Evolutionary conservation across 2,113 vertebrate species (phyloP).

Genomic region (Ailurus styani): DNA sequence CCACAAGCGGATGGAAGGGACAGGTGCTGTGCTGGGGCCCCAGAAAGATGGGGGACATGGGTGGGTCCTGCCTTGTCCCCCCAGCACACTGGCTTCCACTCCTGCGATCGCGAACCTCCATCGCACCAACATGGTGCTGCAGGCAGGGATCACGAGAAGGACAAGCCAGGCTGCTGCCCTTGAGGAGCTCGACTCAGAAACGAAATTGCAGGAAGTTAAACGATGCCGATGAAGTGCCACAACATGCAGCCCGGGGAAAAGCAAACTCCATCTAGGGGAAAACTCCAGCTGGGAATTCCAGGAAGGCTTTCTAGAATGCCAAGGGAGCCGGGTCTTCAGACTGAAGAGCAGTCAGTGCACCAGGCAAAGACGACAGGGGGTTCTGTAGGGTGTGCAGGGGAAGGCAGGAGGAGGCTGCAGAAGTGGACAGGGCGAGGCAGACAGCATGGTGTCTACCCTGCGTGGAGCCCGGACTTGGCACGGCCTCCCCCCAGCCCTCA

Average conservation of each 20-base stretch:
- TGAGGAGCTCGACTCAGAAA: background rate
- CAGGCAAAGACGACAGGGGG: background rate
- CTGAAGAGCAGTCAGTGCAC: background rate
- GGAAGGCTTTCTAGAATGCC: background rate
- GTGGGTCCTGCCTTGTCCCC: fast-evolving
- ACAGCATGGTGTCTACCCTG: background rate
- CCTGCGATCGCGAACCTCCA: background rate
- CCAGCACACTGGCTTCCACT: background rate
- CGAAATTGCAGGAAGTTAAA: background rate
- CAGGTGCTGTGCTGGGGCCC: background rate
- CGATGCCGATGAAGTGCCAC: background rate
- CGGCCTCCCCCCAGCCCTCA: background rate
- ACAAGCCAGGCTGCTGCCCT: background rate
- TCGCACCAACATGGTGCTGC: no score
- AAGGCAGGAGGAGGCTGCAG: background rate
- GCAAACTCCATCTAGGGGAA: background rate
- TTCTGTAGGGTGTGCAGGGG: background rate
- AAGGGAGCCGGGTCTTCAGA: background rate
- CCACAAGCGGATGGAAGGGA: background rate
- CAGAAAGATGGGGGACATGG: background rate
- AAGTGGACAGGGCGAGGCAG: background rate
- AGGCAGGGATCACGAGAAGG: background rate
- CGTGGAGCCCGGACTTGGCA: background rate
- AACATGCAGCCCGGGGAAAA: background rate
- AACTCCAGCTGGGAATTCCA: background rate